These are phyloP conservation scores for Nephrotoma flavescens DNA, from an alignment of 2,888 invertebrate species.

Conservation along the genomic window DNA sequence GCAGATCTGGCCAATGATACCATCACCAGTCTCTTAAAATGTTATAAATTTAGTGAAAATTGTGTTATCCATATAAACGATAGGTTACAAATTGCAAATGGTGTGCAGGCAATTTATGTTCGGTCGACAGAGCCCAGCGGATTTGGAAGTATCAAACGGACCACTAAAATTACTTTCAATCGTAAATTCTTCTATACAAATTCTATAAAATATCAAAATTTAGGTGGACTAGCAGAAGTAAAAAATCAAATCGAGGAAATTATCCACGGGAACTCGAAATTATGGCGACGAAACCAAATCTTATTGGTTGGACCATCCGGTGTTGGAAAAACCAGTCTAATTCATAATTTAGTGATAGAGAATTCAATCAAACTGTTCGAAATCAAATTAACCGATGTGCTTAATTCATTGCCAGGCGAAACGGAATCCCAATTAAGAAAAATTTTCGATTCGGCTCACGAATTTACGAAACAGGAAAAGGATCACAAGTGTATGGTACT, in stretches of 20 bases:
- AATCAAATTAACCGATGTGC: conserved; percentile 31
- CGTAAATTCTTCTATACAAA: conserved; percentile 15
- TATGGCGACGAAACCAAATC: neutral
- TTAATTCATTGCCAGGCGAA: conserved; percentile 37
- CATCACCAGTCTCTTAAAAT: conserved; percentile 17
- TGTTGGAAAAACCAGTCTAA: conserved; percentile 41
- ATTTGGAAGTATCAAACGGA: conserved; percentile 15
- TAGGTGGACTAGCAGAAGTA: conserved; percentile 18
- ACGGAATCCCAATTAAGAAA: conserved; percentile 33
- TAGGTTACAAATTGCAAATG: neutral
- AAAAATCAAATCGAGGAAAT: conserved; percentile 18
- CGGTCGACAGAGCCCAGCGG: conserved; percentile 11
- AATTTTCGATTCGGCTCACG: conserved; percentile 32
- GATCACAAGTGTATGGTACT: conserved; percentile 26
- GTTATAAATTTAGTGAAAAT: conserved; percentile 16
- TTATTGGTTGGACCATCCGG: conserved; percentile 36
- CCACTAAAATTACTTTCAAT: conserved; percentile 16
- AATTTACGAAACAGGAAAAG: conserved; percentile 14
- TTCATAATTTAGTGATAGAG: conserved; percentile 33
- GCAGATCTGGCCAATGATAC: conserved; percentile 7
- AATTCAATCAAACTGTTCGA: conserved; percentile 32
- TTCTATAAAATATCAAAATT: conserved; percentile 8
- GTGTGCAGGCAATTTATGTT: conserved; percentile 1
- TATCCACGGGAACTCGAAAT: conserved; percentile 9
- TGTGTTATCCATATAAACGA: conserved; percentile 15